Evolutionary conservation across 1,140 invertebrate genomes (phyloP), one percentile per base, ranked within the genome.

Genomic region (Laodelphax striatellus): DNA sequence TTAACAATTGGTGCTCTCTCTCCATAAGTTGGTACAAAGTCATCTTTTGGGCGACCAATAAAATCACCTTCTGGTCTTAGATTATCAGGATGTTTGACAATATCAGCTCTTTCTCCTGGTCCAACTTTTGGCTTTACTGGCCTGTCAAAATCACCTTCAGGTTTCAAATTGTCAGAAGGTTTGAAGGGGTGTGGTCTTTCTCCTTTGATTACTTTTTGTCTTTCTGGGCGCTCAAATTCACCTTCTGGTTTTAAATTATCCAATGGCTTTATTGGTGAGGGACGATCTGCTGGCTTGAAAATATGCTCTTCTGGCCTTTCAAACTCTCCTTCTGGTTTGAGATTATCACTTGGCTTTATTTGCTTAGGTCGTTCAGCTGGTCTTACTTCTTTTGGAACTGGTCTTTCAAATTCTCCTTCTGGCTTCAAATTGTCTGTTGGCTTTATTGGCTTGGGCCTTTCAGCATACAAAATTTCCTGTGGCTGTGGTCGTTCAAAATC

Each of bases 21-120:
- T 13, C 66, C 74, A 38, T 72, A 71, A 24, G 52, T 62, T 62
- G 61, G 71, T 9, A 53, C 76, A 68, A 83, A 82, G 55, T 83
- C 79, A 19, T 82, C 81, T 68, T 83, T 81, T 0, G 75, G 75
- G 66, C 68, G 72, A 41, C 79, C 73, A 65, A 85, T 81, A 62
- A 85, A 84, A 0, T 83, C 79, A 5, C 82, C 81, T 72, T 85
- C 82, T 2, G 80, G 78, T 63, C 61, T 76, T 72, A 72, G 82
- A 81, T 53, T 81, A 76, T 60, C 80, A 80, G 73, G 70, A 16
- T 46, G 71, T 64, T 58, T 68, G 58, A 60, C 68, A 61, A 65
- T 69, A 62, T 50, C 69, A 0, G 74, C 73, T 55, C 77, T 68
- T 57, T 78, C 76, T 17, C 65, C 74, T 28, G 72, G 72, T 28